Base-by-base conservation (phyloP, 2,797 vertebrate genomes). In the Luscinia megarhynchos region DNA sequence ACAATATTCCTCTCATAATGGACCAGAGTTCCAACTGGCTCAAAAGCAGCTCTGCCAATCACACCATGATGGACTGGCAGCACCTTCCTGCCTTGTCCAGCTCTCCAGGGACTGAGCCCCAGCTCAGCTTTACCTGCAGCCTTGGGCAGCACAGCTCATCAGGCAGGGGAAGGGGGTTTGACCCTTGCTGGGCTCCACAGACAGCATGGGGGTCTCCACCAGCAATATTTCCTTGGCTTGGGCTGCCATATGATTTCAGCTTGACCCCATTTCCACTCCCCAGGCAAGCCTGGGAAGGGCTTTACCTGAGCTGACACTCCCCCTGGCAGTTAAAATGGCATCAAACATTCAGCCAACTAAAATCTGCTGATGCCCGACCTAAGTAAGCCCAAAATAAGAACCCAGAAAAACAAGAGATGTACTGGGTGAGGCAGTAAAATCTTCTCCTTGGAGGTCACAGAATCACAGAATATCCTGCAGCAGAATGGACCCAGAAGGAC, bases 271-370 rank as follows among this genome's bases (percentile, higher is more conserved):
- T 12, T 14, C n/a, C 38, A 23, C 29, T 27, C 14, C 8, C 46
- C 29, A 40, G 1, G 3, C 6, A 62, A 7, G 17, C 26, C 38
- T 62, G 21, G 1, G 5, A 84, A n/a, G 1, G 2, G 15, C 9
- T 54, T 79, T 54, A n/a, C 29, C 26, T 53, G 24, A 72, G 59
- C 14, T 76, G 55, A n/a, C n/a, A 51, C 38, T 36, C 17, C 27
- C 14, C 12, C 7, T 67, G n/a, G 21, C 36, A 63, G 9, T 51
- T 36, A 3, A 83, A 80, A 61, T 19, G 18, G 22, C 14, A 41
- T 19, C 15, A 54, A 22, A 59, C 48, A 32, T 61, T 46, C 29
- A 85, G 18, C 29, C 59, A 84, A 26, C 23, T n/a, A 7, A 32
- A 43, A 64, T 22, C 27, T 41, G 14, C 45, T 14, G 4, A 17